phyloP scores from a whole-genome alignment of 2,797 vertebrate genomes.

The Acrocephalus scirpaceus region DNA sequence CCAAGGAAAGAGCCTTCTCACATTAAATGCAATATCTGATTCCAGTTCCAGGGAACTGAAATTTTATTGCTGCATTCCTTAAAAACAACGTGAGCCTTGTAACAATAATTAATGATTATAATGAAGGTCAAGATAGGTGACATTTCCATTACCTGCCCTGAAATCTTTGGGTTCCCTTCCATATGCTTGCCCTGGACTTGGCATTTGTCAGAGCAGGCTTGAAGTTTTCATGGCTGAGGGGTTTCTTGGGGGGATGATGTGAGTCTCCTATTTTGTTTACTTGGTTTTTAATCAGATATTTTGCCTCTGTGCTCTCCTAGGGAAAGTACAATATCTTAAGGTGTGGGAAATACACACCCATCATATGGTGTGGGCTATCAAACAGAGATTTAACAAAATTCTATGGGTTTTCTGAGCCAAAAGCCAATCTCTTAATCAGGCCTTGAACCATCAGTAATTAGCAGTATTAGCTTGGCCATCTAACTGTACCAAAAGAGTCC shows the following conservation, averaged over 20 bases:
- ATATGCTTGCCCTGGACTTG: not conserved
- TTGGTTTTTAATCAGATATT: not conserved
- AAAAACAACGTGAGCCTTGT: not conserved
- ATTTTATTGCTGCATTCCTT: conserved; percentile 15
- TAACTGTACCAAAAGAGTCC: no score
- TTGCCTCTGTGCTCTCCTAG: not conserved
- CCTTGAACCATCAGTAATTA: no score
- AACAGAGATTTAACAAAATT: not conserved
- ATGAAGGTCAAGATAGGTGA: conserved; percentile 36
- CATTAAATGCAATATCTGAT: not conserved
- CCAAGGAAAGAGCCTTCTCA: not conserved
- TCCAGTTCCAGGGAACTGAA: not conserved
- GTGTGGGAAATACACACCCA: not conserved
- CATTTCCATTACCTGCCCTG: conserved; percentile 44
- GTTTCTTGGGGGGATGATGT: fast-evolving
- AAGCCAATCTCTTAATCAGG: not conserved
- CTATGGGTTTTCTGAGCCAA: not conserved
- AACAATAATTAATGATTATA: conserved; percentile 38
- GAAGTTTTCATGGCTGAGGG: not conserved
- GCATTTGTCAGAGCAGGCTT: not conserved
- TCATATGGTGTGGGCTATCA: not conserved
- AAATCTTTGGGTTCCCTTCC: not conserved
- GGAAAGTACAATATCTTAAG: not conserved
- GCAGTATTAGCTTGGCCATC: no score
- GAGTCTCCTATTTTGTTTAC: not conserved